Evolutionary conservation across 2,113 vertebrate species (phyloP).

Genomic region (Urocitellus parryii): DNA sequence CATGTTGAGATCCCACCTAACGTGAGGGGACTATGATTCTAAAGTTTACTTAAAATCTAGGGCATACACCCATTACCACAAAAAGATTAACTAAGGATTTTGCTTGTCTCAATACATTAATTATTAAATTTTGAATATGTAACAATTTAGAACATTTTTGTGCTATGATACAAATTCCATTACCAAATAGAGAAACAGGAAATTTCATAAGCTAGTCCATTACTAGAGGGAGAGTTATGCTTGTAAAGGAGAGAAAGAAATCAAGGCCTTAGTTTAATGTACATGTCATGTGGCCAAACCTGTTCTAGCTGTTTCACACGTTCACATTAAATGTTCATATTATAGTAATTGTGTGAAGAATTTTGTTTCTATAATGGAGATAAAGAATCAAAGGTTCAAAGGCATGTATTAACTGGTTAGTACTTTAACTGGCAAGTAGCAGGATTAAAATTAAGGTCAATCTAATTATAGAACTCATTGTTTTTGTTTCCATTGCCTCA

Average conservation of each 20-base stretch:
- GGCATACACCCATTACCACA: not conserved
- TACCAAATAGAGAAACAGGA: constrained; percentile 56
- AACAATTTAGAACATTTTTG: constrained; percentile 26
- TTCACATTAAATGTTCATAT: constrained; percentile 1
- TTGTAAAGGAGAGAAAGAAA: constrained; percentile 45
- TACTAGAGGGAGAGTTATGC: constrained; percentile 52
- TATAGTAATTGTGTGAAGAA: not conserved
- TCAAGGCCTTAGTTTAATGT: constrained; percentile 41
- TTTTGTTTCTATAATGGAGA: constrained; percentile 36
- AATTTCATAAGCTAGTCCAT: constrained; percentile 44
- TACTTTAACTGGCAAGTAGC: not conserved
- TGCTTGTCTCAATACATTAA: constrained; percentile 35
- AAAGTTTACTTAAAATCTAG: not conserved
- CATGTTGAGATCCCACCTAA: not conserved
- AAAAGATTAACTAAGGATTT: constrained; percentile 38
- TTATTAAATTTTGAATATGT: constrained; percentile 56
- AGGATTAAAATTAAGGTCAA: constrained; percentile 47
- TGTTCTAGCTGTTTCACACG: constrained; percentile 40
- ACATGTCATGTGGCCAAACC: constrained; percentile 51
- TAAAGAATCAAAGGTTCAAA: constrained; percentile 41
- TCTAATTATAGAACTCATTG: not conserved
- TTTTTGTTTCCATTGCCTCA: not conserved
- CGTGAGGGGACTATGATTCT: not conserved
- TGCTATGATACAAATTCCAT: constrained; percentile 44
- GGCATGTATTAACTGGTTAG: constrained; percentile 13